Evolutionary conservation across 2,888 invertebrate genomes (phyloP).

Genomic region (Melanostoma mellinum): DNA sequence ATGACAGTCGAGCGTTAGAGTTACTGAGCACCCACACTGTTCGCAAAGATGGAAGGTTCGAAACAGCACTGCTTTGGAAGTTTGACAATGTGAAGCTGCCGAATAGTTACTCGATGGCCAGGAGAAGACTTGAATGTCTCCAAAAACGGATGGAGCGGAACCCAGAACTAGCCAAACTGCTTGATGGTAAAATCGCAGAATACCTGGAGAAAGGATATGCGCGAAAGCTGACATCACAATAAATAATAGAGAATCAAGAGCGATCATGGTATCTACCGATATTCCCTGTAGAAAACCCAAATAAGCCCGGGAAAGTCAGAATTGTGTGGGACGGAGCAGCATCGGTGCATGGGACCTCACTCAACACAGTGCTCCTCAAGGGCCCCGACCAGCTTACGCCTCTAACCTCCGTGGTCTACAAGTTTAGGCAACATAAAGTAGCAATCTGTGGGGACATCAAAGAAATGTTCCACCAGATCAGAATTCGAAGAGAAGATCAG

Average conservation of each 20-base stretch:
- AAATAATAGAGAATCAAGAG: no score
- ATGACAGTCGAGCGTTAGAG: constrained; percentile 22
- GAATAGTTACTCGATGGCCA: no score
- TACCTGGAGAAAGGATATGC: constrained; percentile 57
- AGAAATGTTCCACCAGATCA: no score
- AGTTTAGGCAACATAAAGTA: constrained; percentile 76
- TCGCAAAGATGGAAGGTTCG: constrained; percentile 16
- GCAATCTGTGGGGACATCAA: constrained; percentile 72
- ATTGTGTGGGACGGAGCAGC: constrained; percentile 76
- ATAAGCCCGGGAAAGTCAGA: constrained; percentile 66
- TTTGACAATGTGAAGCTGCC: no score
- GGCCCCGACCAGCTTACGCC: no score
- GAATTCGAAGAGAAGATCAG: constrained; percentile 64
- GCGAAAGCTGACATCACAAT: no score
- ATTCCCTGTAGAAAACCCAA: no score
- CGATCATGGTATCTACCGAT: no score
- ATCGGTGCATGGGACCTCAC: background rate
- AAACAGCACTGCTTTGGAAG: no score
- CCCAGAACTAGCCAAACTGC: constrained; percentile 22
- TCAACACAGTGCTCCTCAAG: background rate
- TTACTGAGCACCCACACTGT: constrained; percentile 25
- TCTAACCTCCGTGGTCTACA: no score
- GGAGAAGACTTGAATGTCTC: no score
- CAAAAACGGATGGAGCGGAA: no score
- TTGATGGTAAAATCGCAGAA: constrained; percentile 53